phyloP scores from a whole-genome alignment of 2,113 vertebrate species.

The Pelecanus crispus region DNA sequence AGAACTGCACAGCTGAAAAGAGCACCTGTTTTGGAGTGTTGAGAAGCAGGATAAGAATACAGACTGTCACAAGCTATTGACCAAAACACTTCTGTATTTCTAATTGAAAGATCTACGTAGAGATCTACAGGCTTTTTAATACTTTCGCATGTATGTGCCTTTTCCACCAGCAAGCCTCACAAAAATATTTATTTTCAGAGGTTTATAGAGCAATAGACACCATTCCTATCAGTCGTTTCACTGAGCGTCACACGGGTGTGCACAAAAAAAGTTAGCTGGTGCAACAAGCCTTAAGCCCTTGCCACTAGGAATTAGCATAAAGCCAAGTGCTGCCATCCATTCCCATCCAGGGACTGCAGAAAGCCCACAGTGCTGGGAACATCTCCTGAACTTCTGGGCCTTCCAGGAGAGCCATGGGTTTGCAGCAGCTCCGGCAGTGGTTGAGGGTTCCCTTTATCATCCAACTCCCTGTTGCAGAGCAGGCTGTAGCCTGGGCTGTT shows the following conservation, averaged over 20 bases:
- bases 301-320: background rate
- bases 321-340: background rate
- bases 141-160: background rate
- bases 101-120: background rate
- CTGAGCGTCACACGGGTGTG: fast-evolving
- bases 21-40: background rate
- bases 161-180: background rate
- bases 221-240: background rate
- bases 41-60: background rate
- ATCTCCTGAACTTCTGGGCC: background rate
- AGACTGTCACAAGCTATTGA: background rate
- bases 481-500: background rate
- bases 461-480: background rate
- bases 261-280: background rate
- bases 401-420: background rate
- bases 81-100: background rate
- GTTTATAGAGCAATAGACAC: background rate
- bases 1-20: background rate
- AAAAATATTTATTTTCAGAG: background rate
- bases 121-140: background rate
- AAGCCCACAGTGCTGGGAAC: background rate
- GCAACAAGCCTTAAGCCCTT: background rate
- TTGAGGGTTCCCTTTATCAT: background rate
- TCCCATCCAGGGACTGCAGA: background rate
- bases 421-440: background rate